These are phyloP conservation scores for Drosophila tanythrix DNA, from an alignment of 2,888 invertebrate species.

Conservation along the genomic window DNA sequence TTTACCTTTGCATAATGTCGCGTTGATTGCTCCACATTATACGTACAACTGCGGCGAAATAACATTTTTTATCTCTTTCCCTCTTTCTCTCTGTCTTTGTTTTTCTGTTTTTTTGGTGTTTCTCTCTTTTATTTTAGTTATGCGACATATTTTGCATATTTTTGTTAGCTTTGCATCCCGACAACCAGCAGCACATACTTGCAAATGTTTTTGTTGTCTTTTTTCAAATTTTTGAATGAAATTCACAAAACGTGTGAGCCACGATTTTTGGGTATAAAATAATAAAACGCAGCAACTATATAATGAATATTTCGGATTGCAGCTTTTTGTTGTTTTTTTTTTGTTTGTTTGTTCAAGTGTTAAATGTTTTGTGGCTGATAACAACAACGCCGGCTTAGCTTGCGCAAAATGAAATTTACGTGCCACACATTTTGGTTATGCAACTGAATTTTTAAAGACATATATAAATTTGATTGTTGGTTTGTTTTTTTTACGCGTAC, in stretches of 20 bases:
- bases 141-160: slow-evolving; percentile 24
- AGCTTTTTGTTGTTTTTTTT: not conserved
- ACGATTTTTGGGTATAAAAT: slow-evolving; percentile 7
- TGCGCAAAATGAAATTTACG: slow-evolving; percentile 33
- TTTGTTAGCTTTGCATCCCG: slow-evolving; percentile 6
- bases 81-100: not conserved
- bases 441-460: slow-evolving; percentile 9
- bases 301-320: slow-evolving; percentile 6
- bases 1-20: slow-evolving; percentile 84
- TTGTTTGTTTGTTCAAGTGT: slow-evolving; percentile 19
- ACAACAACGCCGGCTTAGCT: not conserved
- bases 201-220: slow-evolving; percentile 28
- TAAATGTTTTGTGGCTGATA: slow-evolving; percentile 22
- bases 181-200: slow-evolving; percentile 15
- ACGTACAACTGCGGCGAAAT: slow-evolving; percentile 83
- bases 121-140: slow-evolving; percentile 18
- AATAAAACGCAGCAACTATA: slow-evolving; percentile 9
- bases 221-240: slow-evolving; percentile 42
- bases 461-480: not conserved
- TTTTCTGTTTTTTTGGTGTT: not conserved
- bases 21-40: slow-evolving; percentile 84
- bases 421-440: slow-evolving; percentile 20
- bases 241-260: slow-evolving; percentile 31
- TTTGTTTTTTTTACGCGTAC: slow-evolving; percentile 30
- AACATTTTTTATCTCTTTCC: slow-evolving; percentile 68